A percentile compares a stretch with the other conserved stretches of the same genome.
Evolutionary conservation across 2,888 invertebrate species (phyloP).

Genomic region (Phanerotoma sp.): DNA sequence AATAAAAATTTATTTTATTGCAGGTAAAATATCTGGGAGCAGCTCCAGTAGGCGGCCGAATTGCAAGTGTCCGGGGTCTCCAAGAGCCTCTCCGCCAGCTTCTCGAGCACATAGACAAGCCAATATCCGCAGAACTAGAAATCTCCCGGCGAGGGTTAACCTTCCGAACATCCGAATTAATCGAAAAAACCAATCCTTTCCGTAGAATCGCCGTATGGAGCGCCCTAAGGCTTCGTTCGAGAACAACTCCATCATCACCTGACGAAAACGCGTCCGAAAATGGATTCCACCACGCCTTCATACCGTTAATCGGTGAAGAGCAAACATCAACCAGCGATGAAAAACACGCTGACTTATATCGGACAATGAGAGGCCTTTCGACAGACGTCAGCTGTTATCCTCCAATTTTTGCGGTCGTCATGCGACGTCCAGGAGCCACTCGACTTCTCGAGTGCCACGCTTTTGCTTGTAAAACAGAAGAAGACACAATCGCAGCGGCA

Average conservation of each 20-base stretch:
- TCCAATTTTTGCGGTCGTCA: conserved; percentile 87
- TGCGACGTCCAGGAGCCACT: conserved; percentile 75
- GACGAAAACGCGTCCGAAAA: conserved; percentile 25
- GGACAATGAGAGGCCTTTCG: conserved; percentile 53
- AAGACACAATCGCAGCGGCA: conserved; percentile 89
- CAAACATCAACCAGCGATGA: conserved; percentile 65
- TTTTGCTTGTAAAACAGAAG: conserved; percentile 85
- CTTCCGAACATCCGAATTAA: conserved; percentile 47
- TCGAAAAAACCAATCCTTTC: conserved; percentile 71
- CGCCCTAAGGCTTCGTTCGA: conserved; percentile 71
- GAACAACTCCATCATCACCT: conserved; percentile 28
- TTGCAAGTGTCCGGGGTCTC: conserved; percentile 79
- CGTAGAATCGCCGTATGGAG: conserved; percentile 94
- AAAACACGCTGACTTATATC: conserved; percentile 59
- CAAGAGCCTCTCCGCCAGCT: conserved; percentile 71
- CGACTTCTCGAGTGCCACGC: conserved; percentile 87
- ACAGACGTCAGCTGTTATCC: conserved; percentile 65
- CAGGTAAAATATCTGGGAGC: conserved; percentile 82
- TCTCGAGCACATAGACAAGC: conserved; percentile 44
- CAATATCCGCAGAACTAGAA: conserved; percentile 50
- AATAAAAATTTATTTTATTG: background rate
- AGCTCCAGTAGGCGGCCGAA: conserved; percentile 74
- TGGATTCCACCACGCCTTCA: conserved; percentile 71
- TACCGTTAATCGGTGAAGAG: conserved; percentile 65
- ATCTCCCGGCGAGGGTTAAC: conserved; percentile 53